These are phyloP conservation scores for Teleogryllus oceanicus DNA, from an alignment of 2,888 invertebrate species.

Conservation along the genomic window DNA sequence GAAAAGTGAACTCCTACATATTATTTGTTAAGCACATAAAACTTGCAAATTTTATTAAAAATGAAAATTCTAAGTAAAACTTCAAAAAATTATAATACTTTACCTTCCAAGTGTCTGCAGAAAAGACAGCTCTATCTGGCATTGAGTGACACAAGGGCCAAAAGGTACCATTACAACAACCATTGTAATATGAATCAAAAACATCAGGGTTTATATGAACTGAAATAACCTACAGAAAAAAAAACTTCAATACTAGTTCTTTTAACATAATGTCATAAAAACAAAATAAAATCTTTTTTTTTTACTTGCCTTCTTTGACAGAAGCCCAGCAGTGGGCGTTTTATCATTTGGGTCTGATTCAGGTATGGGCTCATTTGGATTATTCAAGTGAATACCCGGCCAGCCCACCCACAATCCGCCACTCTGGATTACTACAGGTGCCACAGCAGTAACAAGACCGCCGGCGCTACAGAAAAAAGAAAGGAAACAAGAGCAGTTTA, in stretches of 20 bases:
- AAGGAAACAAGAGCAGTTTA: neutral
- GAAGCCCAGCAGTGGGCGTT: conserved; percentile 80
- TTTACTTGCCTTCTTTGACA: conserved; percentile 67
- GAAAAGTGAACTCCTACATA: no score
- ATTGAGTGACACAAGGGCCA: conserved; percentile 92
- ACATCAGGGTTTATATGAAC: conserved; percentile 71
- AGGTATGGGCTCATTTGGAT: conserved; percentile 74
- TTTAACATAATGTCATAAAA: neutral
- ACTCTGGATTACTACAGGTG: conserved; percentile 81
- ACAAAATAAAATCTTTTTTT: neutral
- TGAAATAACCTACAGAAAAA: conserved; percentile 65
- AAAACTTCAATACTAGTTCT: neutral
- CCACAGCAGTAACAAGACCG: conserved; percentile 85
- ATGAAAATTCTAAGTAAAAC: no score
- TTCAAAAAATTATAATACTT: conserved; percentile 21
- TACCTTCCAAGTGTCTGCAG: conserved; percentile 70
- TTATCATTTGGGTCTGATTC: conserved; percentile 82
- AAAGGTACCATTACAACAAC: conserved; percentile 86
- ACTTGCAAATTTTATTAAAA: no score
- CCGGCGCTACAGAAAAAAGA: conserved; percentile 65
- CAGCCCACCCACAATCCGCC: conserved; percentile 88
- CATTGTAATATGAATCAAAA: conserved; percentile 87
- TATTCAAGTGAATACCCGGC: conserved; percentile 79
- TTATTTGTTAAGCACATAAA: no score
- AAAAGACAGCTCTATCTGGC: conserved; percentile 83